Percentiles rank a stretch among this genome's conserved stretches.
Evolutionary conservation across 2,113 vertebrate genomes (phyloP).

Genomic region (Platysteira castanea): DNA sequence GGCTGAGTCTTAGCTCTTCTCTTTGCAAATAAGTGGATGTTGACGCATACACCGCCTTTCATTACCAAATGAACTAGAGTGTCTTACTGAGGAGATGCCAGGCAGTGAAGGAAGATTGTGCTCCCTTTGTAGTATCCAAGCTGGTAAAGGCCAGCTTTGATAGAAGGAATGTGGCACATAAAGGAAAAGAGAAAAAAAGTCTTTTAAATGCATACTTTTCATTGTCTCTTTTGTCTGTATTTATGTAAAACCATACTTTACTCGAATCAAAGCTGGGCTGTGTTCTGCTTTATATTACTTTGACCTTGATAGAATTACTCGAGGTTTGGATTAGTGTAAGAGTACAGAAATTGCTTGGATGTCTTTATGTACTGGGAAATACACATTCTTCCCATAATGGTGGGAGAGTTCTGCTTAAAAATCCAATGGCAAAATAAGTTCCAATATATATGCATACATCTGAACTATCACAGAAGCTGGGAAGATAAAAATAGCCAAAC

Average conservation of each 20-base stretch:
- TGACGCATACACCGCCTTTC: not conserved
- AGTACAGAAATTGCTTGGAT: constrained; percentile 26
- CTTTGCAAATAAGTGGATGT: not conserved
- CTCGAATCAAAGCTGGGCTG: not conserved
- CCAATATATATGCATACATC: constrained; percentile 61
- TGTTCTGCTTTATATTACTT: constrained; percentile 20
- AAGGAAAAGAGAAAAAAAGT: not conserved
- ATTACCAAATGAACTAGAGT: not conserved
- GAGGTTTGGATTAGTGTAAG: not conserved
- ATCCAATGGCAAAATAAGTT: constrained; percentile 46
- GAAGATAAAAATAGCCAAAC: constrained; percentile 42
- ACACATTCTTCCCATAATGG: constrained; percentile 22
- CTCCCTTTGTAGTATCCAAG: not conserved
- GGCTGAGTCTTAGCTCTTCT: not conserved
- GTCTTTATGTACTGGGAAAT: constrained; percentile 30
- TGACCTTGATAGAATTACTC: constrained; percentile 44
- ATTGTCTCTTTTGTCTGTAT: not conserved
- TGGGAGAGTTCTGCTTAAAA: constrained; percentile 55
- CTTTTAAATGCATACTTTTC: not conserved
- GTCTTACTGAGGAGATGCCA: not conserved
- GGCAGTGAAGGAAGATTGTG: not conserved
- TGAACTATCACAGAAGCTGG: constrained; percentile 9
- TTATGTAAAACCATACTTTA: not conserved
- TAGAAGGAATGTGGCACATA: not conserved
- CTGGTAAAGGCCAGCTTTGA: not conserved